Evolutionary conservation across 2,113 vertebrate species (phyloP).

Genomic region (Saiga tatarica): DNA sequence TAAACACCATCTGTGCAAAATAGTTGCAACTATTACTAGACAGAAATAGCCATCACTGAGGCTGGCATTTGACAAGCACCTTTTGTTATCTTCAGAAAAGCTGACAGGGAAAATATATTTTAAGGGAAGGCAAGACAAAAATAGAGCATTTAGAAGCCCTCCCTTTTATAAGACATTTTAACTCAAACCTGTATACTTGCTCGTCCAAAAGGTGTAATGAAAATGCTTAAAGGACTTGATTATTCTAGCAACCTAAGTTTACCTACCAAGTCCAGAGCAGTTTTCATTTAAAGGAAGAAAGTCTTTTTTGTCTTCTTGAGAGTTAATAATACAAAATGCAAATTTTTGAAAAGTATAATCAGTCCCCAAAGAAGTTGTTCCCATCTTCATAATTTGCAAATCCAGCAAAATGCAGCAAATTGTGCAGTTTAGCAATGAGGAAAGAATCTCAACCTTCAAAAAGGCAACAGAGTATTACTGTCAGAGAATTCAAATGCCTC

Average conservation of each 20-base stretch:
- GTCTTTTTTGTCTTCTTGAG: neutral
- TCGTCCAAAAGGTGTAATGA: neutral
- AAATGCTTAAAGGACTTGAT: conserved; percentile 5
- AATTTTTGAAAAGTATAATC: conserved; percentile 56
- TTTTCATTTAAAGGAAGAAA: neutral
- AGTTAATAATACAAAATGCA: conserved; percentile 59
- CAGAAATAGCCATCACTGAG: neutral
- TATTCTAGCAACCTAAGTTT: conserved; percentile 8
- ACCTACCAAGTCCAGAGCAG: neutral
- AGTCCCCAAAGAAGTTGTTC: conserved; percentile 22
- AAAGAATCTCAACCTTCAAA: neutral
- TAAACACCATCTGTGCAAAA: conserved; percentile 74
- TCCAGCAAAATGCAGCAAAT: conserved; percentile 50
- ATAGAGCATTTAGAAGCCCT: neutral
- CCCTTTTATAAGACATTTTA: neutral
- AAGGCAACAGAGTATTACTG: neutral
- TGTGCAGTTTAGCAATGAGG: conserved; percentile 20
- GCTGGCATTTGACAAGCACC: conserved; percentile 3
- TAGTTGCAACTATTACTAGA: conserved; percentile 68
- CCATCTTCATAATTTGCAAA: conserved; percentile 48
- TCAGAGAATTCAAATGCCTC: conserved; percentile 20
- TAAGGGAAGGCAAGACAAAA: neutral
- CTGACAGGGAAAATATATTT: neutral
- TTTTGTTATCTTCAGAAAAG: conserved; percentile 44
- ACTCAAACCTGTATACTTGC: neutral